A percentile compares a stretch with the other conserved stretches of the same genome.
Conservation (phyloP, 2,888 invertebrate species). For the Aleiodes testaceus region DNA sequence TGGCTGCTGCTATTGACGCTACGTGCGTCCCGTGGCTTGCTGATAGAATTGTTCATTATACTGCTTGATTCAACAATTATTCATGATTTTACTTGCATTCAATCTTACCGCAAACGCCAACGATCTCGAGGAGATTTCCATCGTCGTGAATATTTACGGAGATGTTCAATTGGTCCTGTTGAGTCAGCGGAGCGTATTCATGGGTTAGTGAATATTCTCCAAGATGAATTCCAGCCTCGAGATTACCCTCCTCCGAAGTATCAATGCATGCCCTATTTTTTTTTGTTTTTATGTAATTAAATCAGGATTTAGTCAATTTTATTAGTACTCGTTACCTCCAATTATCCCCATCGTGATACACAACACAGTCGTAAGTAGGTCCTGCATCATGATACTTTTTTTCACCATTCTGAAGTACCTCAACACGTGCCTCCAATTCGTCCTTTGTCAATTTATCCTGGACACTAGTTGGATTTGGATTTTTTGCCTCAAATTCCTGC, state of each 20-base stretch:
- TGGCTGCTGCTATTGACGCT: constrained; percentile 94
- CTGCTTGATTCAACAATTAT: not conserved
- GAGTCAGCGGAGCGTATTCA: constrained; percentile 84
- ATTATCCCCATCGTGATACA: constrained; percentile 92
- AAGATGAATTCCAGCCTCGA: constrained; percentile 84
- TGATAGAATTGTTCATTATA: constrained; percentile 70
- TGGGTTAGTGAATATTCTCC: constrained; percentile 87
- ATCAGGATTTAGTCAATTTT: no score
- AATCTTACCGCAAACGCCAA: constrained; percentile 90
- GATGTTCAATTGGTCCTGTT: constrained; percentile 88
- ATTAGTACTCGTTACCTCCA: constrained; percentile 80
- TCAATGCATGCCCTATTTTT: constrained; percentile 84
- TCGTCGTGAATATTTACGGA: constrained; percentile 93
- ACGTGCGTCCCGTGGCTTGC: constrained; percentile 99
- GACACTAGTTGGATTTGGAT: constrained; percentile 75
- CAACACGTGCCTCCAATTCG: constrained; percentile 89
- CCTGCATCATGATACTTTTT: constrained; percentile 92
- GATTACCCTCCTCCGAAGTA: constrained; percentile 86
- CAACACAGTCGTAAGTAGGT: constrained; percentile 93
- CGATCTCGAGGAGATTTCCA: constrained; percentile 93
- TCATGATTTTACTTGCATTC: constrained; percentile 19
- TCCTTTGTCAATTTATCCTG: constrained; percentile 90
- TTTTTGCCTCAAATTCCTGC: constrained; percentile 81
- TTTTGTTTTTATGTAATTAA: not conserved
- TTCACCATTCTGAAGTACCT: constrained; percentile 86